Conservation (phyloP, 2,797 vertebrate genomes). For the Pipistrellus nathusii region DNA sequence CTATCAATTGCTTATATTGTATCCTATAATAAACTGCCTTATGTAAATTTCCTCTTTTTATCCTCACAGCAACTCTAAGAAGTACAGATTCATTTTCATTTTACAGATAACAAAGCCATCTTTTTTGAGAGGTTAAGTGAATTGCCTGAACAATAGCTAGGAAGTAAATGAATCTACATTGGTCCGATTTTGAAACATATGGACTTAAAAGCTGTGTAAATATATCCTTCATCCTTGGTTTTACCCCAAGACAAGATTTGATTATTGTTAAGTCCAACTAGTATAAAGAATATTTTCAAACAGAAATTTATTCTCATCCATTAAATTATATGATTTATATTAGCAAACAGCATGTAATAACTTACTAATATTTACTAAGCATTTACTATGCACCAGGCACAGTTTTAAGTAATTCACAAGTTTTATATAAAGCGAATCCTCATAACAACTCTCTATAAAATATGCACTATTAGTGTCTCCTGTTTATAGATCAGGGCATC, state of each 20-base stretch:
- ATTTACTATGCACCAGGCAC: neutral
- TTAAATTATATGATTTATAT: neutral
- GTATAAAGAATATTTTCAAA: neutral
- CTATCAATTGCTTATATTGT: neutral
- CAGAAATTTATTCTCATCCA: neutral
- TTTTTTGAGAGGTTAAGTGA: neutral
- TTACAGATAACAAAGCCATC: neutral
- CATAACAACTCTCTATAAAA: neutral
- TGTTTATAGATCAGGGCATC: neutral
- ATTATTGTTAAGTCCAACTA: neutral
- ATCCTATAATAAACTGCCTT: neutral
- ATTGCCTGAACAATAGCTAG: neutral
- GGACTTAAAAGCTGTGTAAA: neutral
- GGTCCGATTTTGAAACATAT: neutral
- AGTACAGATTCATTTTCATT: neutral
- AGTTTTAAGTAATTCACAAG: neutral
- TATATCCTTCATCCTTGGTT: neutral
- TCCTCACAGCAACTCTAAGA: neutral
- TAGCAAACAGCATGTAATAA: neutral
- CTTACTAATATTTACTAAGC: neutral
- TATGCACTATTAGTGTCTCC: neutral
- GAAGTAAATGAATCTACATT: neutral
- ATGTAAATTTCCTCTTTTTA: neutral
- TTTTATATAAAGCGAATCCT: constrained; percentile 5
- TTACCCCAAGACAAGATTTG: constrained; percentile 19